These are phyloP conservation scores for Drosophila oshimai DNA, from an alignment of 1,140 invertebrate genomes.

Conservation along the genomic window DNA sequence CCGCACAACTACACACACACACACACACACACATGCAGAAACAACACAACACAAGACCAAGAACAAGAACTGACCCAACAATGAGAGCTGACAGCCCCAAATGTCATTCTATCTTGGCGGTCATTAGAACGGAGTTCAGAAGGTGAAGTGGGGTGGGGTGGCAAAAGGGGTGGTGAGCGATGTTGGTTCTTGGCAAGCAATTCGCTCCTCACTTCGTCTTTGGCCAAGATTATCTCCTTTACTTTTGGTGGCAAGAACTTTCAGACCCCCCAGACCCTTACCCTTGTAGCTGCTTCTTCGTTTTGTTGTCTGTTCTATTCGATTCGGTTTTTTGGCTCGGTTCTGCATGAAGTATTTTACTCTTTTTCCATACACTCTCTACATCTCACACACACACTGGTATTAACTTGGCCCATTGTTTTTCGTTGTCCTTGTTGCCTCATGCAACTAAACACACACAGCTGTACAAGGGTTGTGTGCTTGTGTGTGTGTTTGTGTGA, in stretches of 20 bases:
- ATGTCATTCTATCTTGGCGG: slow-evolving; percentile 80
- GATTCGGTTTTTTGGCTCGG: slow-evolving; percentile 67
- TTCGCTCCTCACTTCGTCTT: slow-evolving; percentile 50
- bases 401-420: slow-evolving; percentile 75
- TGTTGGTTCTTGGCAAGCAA: slow-evolving; percentile 61
- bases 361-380: slow-evolving; percentile 68
- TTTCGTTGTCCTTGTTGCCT: slow-evolving; percentile 71
- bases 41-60: no score
- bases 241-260: slow-evolving; percentile 79
- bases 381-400: slow-evolving; percentile 19
- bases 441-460: slow-evolving; percentile 65
- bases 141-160: slow-evolving; percentile 17
- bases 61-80: slow-evolving; percentile 64
- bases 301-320: slow-evolving; percentile 44
- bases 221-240: slow-evolving; percentile 78
- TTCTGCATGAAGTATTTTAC: slow-evolving; percentile 80
- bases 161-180: slow-evolving; percentile 3
- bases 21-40: slow-evolving; percentile 13
- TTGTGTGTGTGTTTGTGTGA: slow-evolving; percentile 38
- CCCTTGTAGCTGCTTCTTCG: slow-evolving; percentile 4
- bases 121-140: slow-evolving; percentile 75
- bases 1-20: slow-evolving; percentile 28
- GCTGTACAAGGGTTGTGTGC: slow-evolving; percentile 7
- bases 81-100: slow-evolving; percentile 79
- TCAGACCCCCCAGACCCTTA: slow-evolving; percentile 21